A percentile compares a stretch with the other conserved stretches of the same genome.
These are phyloP conservation scores for Hermodice carunculata DNA, from an alignment of 2,888 invertebrate genomes.

Conservation along the genomic window DNA sequence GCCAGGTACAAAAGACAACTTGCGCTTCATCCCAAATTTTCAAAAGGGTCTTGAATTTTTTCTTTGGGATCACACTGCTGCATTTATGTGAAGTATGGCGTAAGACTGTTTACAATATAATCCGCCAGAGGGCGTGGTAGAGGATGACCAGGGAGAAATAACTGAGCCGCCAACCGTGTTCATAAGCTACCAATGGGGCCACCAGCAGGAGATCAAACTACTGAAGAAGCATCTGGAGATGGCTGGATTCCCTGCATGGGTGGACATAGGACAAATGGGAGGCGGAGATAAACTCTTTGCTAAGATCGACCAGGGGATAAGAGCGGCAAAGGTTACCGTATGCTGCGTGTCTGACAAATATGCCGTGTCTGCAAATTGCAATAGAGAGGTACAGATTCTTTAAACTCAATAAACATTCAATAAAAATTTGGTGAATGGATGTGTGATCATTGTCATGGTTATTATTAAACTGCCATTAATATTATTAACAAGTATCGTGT, in stretches of 20 bases:
- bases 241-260: slow-evolving; percentile 65
- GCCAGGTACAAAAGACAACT: no score
- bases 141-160: slow-evolving; percentile 47
- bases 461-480: no score
- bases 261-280: no score
- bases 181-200: slow-evolving; percentile 65
- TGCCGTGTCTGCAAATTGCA: slow-evolving; percentile 66
- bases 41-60: no score
- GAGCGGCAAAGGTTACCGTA: slow-evolving; percentile 59
- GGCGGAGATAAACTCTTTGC: slow-evolving; percentile 66
- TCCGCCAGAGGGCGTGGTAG: slow-evolving; percentile 50
- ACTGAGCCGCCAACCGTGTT: slow-evolving; percentile 46
- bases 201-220: slow-evolving; percentile 62
- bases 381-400: slow-evolving; percentile 55
- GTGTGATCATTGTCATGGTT: no score
- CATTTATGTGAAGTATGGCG: no score
- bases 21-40: no score
- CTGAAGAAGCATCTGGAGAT: slow-evolving; percentile 59
- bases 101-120: no score
- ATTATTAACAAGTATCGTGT: no score
- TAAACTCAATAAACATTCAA: background rate
- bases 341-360: slow-evolving; percentile 62
- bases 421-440: no score
- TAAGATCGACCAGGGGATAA: slow-evolving; percentile 64
- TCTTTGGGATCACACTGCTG: no score